Percentiles rank a stretch among this genome's conserved stretches.
Evolutionary conservation across 1,140 invertebrate genomes (phyloP).

Genomic region (Drosophila navojoa): DNA sequence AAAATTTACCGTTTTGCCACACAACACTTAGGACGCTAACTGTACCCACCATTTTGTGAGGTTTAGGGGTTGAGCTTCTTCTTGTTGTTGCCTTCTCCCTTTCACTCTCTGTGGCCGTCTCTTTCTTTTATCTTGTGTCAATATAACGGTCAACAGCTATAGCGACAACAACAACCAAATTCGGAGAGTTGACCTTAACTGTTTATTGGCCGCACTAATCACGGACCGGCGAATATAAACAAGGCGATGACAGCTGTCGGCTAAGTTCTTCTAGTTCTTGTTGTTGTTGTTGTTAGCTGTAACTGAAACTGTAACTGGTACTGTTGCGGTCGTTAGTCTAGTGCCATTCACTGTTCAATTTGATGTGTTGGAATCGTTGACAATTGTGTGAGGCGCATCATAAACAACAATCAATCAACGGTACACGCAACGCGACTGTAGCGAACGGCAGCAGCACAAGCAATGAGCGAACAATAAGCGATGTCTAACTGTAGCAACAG

Average conservation of each 20-base stretch:
- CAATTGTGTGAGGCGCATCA: constrained; percentile 53
- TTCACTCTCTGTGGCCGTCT: neutral
- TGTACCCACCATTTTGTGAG: constrained; percentile 29
- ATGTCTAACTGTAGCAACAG: constrained; percentile 20
- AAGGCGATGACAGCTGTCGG: constrained; percentile 44
- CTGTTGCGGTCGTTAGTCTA: constrained; percentile 52
- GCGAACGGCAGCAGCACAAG: constrained; percentile 16
- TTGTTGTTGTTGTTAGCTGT: constrained; percentile 5
- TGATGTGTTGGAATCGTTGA: constrained; percentile 39
- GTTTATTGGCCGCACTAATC: constrained; percentile 37
- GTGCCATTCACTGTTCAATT: constrained; percentile 66
- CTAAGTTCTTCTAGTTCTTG: constrained; percentile 7
- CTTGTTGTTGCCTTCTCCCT: neutral
- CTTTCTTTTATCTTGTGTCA: constrained; percentile 19
- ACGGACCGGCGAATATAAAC: constrained; percentile 39
- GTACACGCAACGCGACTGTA: constrained; percentile 13
- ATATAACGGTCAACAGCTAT: constrained; percentile 13
- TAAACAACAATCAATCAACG: constrained; percentile 69
- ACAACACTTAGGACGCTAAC: constrained; percentile 2
- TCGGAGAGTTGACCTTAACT: constrained; percentile 18
- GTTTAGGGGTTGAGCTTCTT: constrained; percentile 1
- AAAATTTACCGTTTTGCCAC: neutral
- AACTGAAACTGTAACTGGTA: constrained; percentile 23
- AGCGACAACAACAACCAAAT: constrained; percentile 12
- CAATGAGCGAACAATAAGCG: constrained; percentile 6